phyloP scores from a whole-genome alignment of 2,888 invertebrate genomes.

The Melinopterus prodromus region DNA sequence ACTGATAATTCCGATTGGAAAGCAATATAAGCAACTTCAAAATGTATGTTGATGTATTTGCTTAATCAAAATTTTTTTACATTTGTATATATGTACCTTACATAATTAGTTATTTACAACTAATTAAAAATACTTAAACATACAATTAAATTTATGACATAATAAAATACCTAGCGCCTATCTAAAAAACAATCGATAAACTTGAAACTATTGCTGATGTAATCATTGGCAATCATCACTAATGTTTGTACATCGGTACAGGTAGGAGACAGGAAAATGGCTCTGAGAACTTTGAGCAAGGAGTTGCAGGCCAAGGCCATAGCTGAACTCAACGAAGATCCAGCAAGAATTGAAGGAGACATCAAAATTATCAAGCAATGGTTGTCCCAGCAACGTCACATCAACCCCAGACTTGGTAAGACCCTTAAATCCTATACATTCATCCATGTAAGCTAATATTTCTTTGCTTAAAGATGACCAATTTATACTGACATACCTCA shows the following conservation, averaged over 20 bases:
- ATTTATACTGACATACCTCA: conserved; percentile 68
- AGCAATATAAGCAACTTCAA: not conserved
- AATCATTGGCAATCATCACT: not conserved
- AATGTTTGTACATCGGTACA: not conserved
- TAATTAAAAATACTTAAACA: too few species aligned
- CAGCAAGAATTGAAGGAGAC: conserved; percentile 60
- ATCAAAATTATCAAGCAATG: conserved; percentile 65
- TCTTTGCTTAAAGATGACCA: conserved; percentile 65
- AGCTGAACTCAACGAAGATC: conserved; percentile 64
- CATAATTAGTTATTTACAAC: not conserved
- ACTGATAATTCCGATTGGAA: not conserved
- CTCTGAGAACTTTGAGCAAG: conserved; percentile 48
- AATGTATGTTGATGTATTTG: not conserved
- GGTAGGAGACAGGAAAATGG: conserved; percentile 21
- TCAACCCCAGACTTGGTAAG: conserved; percentile 67
- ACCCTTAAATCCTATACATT: not conserved
- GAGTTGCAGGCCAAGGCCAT: conserved; percentile 64
- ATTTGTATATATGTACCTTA: too few species aligned
- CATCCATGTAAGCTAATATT: too few species aligned
- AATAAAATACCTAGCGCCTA: not conserved
- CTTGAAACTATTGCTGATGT: not conserved
- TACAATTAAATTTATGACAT: not conserved
- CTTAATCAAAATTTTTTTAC: too few species aligned
- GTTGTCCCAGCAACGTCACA: conserved; percentile 66
- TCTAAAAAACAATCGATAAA: not conserved